Conservation (phyloP, 2,888 invertebrate genomes). For the Allolobophora icterica region DNA sequence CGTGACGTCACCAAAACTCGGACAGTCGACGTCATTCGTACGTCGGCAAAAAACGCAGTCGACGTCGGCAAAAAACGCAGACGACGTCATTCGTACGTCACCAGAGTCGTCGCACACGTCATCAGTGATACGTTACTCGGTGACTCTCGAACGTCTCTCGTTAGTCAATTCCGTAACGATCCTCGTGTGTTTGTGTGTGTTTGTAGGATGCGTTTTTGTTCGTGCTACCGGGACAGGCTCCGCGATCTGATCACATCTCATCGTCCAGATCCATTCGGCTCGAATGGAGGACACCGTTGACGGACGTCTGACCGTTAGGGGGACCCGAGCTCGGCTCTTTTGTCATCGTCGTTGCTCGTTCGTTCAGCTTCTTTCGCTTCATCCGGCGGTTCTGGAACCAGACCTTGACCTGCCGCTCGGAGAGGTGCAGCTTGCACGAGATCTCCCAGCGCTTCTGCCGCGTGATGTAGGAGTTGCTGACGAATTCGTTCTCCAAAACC, state of each 20-base stretch:
- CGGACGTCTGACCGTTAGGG: slow-evolving; percentile 23
- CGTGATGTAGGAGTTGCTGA: slow-evolving; percentile 96
- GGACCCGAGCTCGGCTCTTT: slow-evolving; percentile 44
- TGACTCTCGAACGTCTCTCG: too few relatives aligned
- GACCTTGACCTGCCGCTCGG: slow-evolving; percentile 86
- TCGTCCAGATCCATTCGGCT: slow-evolving; percentile 24
- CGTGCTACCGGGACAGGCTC: not conserved
- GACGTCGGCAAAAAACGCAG: not conserved
- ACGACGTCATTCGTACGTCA: not conserved
- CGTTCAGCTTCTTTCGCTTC: slow-evolving; percentile 89
- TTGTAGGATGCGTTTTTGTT: not conserved
- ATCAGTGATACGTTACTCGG: not conserved
- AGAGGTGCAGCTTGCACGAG: slow-evolving; percentile 91
- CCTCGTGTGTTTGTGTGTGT: not conserved
- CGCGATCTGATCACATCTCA: not conserved
- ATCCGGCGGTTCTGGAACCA: slow-evolving; percentile 99
- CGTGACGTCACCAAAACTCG: not conserved
- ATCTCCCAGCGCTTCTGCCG: slow-evolving; percentile 98
- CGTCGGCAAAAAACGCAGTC: not conserved
- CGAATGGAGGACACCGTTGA: slow-evolving; percentile 20
- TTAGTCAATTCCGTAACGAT: too few relatives aligned
- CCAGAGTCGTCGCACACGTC: not conserved
- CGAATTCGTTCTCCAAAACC: slow-evolving; percentile 96
- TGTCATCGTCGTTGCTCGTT: slow-evolving; percentile 59
- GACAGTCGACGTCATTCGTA: slow-evolving; percentile 1